A percentile compares a stretch with the other conserved stretches of the same genome.
Conservation (phyloP, 2,888 invertebrate species). For the Bombyx huttoni region DNA sequence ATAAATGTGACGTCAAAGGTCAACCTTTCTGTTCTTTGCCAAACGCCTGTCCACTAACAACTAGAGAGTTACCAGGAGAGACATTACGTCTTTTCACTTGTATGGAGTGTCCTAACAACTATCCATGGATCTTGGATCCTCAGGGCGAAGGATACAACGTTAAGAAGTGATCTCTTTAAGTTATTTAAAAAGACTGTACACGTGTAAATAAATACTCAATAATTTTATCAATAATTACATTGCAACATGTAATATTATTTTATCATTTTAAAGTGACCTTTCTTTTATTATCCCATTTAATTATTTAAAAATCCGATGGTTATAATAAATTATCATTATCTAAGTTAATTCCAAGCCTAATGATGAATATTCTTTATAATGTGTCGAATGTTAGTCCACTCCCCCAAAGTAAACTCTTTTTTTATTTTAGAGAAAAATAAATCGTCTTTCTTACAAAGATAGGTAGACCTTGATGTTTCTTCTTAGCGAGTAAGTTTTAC, state of each 20-base stretch:
- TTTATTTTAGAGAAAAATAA: background rate
- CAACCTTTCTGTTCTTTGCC: conserved; percentile 94
- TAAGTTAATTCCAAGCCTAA: background rate
- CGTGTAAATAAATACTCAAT: conserved; percentile 71
- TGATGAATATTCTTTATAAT: background rate
- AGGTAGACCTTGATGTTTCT: conserved; percentile 7
- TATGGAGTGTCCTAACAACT: conserved; percentile 96
- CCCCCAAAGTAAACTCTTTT: background rate
- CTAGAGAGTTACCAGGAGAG: conserved; percentile 92
- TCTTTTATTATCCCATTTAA: conserved; percentile 6
- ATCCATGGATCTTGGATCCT: conserved; percentile 95
- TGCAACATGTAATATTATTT: conserved; percentile 32
- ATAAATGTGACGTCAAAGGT: conserved; percentile 94
- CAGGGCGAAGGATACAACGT: conserved; percentile 94
- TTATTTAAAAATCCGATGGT: conserved; percentile 9
- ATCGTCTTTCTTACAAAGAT: conserved; percentile 2
- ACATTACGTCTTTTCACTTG: conserved; percentile 93
- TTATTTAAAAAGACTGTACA: conserved; percentile 67
- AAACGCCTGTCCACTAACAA: conserved; percentile 90
- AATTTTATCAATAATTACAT: conserved; percentile 52
- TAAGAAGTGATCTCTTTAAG: conserved; percentile 77
- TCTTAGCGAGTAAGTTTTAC: conserved; percentile 9
- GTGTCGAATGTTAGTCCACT: background rate
- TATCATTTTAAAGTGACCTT: conserved; percentile 13
- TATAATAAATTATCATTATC: background rate